Conservation (phyloP, 2,888 invertebrate species). For the Crematogaster levior region DNA sequence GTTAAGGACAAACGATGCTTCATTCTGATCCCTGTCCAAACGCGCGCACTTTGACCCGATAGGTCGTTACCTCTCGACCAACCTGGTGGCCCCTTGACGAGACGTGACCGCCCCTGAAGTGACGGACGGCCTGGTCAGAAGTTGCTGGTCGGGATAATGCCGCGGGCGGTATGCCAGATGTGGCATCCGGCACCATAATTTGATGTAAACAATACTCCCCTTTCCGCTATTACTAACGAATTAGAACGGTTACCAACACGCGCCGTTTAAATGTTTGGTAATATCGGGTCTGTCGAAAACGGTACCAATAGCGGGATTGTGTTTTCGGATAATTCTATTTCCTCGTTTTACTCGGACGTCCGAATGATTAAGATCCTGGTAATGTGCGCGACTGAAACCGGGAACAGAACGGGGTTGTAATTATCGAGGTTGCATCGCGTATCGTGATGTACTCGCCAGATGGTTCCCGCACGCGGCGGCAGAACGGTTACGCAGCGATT, state of each 20-base stretch:
- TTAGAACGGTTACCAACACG: constrained; percentile 29
- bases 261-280: constrained; percentile 12
- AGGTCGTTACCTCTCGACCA: constrained; percentile 73
- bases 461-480: constrained; percentile 66
- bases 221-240: constrained; percentile 8
- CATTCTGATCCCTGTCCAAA: constrained; percentile 40
- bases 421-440: constrained; percentile 44
- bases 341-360: constrained; percentile 14
- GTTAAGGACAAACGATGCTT: constrained; percentile 50
- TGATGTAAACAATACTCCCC: constrained; percentile 37
- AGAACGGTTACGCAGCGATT: constrained; percentile 58
- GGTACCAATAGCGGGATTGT: constrained; percentile 25
- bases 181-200: constrained; percentile 39
- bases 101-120: constrained; percentile 74
- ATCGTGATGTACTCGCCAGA: constrained; percentile 67
- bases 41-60: constrained; percentile 65
- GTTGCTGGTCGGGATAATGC: constrained; percentile 27
- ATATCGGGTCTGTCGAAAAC: background rate
- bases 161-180: constrained; percentile 45
- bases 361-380: constrained; percentile 12
- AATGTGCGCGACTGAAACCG: background rate
- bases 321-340: constrained; percentile 25
- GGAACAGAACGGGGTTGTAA: constrained; percentile 30
- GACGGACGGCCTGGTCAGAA: constrained; percentile 52
- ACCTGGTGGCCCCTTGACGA: constrained; percentile 74